Conservation (phyloP, 2,113 vertebrate genomes). For the Bucco capensis region DNA sequence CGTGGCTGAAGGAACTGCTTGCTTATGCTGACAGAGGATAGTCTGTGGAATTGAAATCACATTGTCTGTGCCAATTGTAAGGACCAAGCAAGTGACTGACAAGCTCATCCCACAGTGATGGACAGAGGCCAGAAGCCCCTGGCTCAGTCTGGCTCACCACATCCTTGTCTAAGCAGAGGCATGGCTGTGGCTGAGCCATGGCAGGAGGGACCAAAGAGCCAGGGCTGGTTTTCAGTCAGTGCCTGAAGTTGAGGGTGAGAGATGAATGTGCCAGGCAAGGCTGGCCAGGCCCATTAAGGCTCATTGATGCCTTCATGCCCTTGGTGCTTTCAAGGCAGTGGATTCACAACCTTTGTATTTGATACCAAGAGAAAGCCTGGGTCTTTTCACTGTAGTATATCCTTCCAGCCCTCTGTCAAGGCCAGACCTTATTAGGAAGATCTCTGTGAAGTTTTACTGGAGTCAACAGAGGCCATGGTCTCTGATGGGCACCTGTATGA, state of each 20-base stretch:
- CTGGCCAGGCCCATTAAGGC: background rate
- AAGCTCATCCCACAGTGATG: background rate
- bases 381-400: background rate
- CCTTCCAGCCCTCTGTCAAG: background rate
- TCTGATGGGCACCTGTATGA: background rate
- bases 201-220: background rate
- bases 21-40: background rate
- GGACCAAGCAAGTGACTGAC: background rate
- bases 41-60: background rate
- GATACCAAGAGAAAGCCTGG: background rate
- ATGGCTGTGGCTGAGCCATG: background rate
- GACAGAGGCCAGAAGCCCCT: background rate
- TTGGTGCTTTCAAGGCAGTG: background rate
- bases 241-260: fast-evolving
- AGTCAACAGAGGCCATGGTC: background rate
- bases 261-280: background rate
- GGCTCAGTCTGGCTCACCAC: background rate
- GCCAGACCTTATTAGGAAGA: background rate
- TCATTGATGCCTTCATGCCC: background rate
- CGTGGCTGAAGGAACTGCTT: background rate
- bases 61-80: too few species aligned
- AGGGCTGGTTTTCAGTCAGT: background rate
- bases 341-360: background rate
- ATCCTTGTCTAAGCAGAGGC: background rate
- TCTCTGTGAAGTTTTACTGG: background rate